These are phyloP conservation scores for Eumerus sabulonum DNA, from an alignment of 2,888 invertebrate genomes.

Conservation along the genomic window DNA sequence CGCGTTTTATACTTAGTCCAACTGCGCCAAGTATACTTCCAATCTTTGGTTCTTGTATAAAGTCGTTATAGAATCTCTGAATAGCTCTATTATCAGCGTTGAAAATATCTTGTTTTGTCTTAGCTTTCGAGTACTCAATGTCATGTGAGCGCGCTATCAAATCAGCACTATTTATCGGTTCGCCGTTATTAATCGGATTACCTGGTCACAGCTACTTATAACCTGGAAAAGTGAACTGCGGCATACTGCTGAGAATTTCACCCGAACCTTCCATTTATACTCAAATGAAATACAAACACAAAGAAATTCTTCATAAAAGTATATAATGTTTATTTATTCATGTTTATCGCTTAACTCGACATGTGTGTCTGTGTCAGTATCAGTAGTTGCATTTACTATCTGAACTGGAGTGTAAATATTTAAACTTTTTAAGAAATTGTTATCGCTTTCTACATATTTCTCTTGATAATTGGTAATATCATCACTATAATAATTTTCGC, in stretches of 20 bases:
- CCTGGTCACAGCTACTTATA: conserved; percentile 8
- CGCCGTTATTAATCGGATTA: conserved; percentile 3
- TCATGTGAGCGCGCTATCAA: not conserved
- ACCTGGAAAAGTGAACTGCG: conserved; percentile 1
- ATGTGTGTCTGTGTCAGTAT: not conserved
- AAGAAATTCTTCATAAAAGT: too few relatives aligned
- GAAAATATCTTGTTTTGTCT: conserved; percentile 1
- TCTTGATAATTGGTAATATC: conserved; percentile 8
- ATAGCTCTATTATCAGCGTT: not conserved
- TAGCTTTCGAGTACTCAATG: not conserved
- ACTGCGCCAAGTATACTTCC: not conserved
- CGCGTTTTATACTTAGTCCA: conserved; percentile 8
- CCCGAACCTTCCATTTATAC: not conserved
- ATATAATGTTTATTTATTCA: conserved; percentile 1
- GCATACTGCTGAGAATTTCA: not conserved
- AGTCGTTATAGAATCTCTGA: not conserved
- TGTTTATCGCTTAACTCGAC: not conserved
- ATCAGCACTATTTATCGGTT: not conserved
- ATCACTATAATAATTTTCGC: conserved; percentile 14
- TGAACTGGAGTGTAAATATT: not conserved
- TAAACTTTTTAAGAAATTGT: not conserved
- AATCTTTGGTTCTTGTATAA: not conserved
- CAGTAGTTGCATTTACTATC: too few relatives aligned
- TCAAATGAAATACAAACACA: too few relatives aligned
- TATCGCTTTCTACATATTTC: conserved; percentile 11